phyloP scores from a whole-genome alignment of 64 coral and sea anemone genomes.

The Porites australiensis region DNA sequence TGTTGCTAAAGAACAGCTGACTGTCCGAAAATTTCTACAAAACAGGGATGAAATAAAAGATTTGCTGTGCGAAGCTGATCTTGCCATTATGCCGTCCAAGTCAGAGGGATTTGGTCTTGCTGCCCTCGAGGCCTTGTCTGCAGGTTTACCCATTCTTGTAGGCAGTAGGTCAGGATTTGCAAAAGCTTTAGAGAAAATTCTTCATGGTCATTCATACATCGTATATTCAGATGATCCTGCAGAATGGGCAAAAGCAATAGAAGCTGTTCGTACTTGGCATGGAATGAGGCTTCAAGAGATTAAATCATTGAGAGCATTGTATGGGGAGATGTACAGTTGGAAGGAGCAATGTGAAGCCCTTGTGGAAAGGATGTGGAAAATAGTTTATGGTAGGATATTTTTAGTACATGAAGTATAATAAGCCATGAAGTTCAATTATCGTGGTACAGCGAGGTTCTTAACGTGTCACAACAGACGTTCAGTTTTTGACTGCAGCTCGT shows the following conservation, averaged over 20 bases:
- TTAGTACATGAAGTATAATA: no score
- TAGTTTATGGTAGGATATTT: not conserved
- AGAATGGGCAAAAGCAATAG: not conserved
- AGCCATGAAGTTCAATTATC: no score
- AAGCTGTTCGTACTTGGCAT: not conserved
- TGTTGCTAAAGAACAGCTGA: not conserved
- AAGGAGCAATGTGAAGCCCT: not conserved
- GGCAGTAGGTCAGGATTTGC: not conserved
- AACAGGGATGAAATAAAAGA: not conserved
- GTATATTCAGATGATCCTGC: not conserved
- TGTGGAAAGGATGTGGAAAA: not conserved
- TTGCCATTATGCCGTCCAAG: not conserved
- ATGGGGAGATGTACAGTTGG: not conserved
- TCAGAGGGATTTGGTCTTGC: conserved; percentile 35
- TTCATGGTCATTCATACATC: not conserved
- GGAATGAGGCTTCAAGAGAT: not conserved
- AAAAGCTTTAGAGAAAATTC: not conserved
- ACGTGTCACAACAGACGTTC: no score
- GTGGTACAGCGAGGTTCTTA: no score
- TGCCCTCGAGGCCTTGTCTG: conserved; percentile 27
- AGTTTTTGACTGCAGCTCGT: no score
- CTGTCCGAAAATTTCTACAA: not conserved
- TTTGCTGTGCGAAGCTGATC: not conserved
- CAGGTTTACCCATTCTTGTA: conserved; percentile 27
- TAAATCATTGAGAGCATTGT: not conserved